Evolutionary conservation across 2,113 vertebrate species (phyloP).

Genomic region (Eulacestoma nigropectus): DNA sequence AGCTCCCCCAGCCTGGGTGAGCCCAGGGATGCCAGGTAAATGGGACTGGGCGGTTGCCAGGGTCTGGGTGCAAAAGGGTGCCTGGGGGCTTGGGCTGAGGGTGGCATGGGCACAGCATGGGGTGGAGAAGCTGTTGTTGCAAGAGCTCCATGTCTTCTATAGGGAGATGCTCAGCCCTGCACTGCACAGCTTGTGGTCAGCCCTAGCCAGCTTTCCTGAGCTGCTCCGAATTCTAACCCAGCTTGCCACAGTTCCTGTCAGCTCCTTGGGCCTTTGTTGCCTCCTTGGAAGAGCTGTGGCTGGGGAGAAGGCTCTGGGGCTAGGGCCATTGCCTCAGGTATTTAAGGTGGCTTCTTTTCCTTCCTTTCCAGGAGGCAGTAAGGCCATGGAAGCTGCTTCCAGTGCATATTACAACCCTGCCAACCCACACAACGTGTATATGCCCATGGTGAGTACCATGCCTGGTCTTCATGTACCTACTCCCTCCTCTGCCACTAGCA

Average conservation of each 20-base stretch:
- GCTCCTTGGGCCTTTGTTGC: neutral
- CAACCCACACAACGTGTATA: constrained; percentile 88
- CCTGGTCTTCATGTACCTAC: neutral
- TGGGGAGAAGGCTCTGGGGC: neutral
- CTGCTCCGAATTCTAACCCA: neutral
- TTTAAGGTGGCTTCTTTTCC: neutral
- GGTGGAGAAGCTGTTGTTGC: neutral
- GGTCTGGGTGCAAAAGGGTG: neutral
- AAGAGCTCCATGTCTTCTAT: neutral
- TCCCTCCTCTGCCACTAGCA: neutral
- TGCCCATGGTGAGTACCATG: constrained; percentile 80
- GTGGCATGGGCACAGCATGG: fast-evolving
- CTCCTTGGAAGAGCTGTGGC: neutral
- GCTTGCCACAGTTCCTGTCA: neutral
- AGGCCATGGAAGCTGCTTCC: constrained; percentile 83
- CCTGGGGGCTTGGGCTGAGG: neutral
- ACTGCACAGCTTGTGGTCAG: neutral
- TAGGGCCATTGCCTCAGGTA: neutral
- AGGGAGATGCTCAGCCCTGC: neutral
- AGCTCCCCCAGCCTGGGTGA: neutral
- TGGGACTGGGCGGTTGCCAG: neutral
- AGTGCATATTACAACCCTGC: constrained; percentile 87
- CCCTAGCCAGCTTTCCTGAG: neutral
- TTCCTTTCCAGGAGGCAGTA: constrained; percentile 70
- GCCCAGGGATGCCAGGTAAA: constrained; percentile 64